Evolutionary conservation across 92 coral and sea anemone genomes (phyloP).

Genomic region (Scolanthus callimorphus): DNA sequence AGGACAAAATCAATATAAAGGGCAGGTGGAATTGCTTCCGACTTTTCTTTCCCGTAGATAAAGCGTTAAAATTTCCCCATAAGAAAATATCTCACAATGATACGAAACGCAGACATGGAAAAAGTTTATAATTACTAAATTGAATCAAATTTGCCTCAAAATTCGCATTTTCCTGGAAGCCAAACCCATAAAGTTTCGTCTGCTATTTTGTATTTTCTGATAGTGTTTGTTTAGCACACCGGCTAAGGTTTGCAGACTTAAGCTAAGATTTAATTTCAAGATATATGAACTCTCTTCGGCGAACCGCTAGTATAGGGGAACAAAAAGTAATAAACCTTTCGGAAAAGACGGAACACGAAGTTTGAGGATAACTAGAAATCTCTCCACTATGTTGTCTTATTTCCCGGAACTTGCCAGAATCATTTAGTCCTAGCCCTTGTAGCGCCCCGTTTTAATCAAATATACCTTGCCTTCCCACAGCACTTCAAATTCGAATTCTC

Average conservation of each 20-base stretch:
- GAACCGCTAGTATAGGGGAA: constrained; percentile 6
- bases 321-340: constrained; percentile 22
- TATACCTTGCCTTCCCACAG: neutral
- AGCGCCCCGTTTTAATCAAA: neutral
- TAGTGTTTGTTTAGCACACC: neutral
- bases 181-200: too few relatives aligned
- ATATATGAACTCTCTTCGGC: neutral
- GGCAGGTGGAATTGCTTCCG: too few relatives aligned
- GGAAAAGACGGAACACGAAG: constrained; percentile 17
- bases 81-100: too few relatives aligned
- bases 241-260: neutral
- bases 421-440: constrained; percentile 2
- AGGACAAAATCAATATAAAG: too few relatives aligned
- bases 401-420: constrained; percentile 23
- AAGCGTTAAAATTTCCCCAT: too few relatives aligned
- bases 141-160: too few relatives aligned
- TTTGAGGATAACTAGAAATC: constrained; percentile 15
- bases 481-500: neutral
- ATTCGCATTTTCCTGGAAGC: too few relatives aligned
- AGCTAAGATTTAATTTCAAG: neutral
- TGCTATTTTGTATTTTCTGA: neutral
- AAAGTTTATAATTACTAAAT: too few relatives aligned
- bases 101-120: too few relatives aligned
- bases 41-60: too few relatives aligned
- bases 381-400: constrained; percentile 12